Evolutionary conservation across 2,113 vertebrate species (phyloP).

Genomic region (Halichoerus grypus): DNA sequence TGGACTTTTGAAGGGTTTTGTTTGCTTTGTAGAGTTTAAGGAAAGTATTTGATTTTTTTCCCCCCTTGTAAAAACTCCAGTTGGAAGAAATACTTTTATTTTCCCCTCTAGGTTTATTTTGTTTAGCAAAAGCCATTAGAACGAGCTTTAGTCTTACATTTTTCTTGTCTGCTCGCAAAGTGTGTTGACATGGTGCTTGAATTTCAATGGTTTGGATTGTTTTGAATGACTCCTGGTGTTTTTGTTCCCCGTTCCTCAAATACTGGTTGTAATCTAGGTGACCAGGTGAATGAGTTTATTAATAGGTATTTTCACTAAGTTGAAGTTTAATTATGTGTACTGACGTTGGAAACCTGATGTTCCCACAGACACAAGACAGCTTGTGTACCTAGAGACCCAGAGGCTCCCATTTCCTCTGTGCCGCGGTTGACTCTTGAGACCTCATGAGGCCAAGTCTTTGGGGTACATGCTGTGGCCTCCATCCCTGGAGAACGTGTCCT

Average conservation of each 20-base stretch:
- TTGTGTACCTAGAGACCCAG: not conserved
- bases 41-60: constrained; percentile 74
- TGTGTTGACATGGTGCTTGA: constrained; percentile 72
- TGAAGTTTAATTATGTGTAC: not conserved
- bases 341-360: not conserved
- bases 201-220: constrained; percentile 73
- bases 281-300: constrained; percentile 38
- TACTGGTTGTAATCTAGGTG: constrained; percentile 50
- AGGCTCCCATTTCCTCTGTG: not conserved
- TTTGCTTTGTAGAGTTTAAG: constrained; percentile 70
- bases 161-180: constrained; percentile 71
- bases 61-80: constrained; percentile 68
- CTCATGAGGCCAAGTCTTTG: not conserved
- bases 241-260: constrained; percentile 63
- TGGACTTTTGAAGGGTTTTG: constrained; percentile 57
- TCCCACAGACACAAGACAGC: not conserved
- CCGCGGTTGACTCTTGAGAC: not conserved
- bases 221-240: constrained; percentile 73
- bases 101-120: constrained; percentile 79
- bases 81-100: constrained; percentile 79
- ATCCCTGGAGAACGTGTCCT: too few species aligned
- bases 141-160: constrained; percentile 69
- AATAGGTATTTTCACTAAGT: constrained; percentile 3
- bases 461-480: not conserved
- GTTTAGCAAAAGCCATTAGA: constrained; percentile 72